A percentile compares a stretch with the other conserved stretches of the same genome.
Evolutionary conservation across 2,797 vertebrate species (phyloP).

Genomic region (Clamator glandarius): DNA sequence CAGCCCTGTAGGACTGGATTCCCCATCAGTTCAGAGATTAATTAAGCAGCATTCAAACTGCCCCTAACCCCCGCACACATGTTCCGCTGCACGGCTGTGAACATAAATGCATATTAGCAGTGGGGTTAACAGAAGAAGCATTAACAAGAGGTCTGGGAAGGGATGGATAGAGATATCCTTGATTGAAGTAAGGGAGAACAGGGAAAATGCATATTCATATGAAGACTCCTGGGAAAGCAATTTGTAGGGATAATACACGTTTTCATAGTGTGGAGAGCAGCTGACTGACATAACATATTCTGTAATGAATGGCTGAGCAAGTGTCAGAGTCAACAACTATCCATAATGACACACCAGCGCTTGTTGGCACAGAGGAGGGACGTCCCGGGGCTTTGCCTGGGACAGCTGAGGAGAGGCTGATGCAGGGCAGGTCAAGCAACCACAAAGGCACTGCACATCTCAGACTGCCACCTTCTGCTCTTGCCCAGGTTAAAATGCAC

Average conservation of each 20-base stretch:
- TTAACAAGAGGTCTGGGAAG: neutral
- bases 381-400: neutral
- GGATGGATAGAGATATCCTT: neutral
- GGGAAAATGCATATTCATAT: slow-evolving; percentile 6
- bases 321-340: neutral
- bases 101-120: neutral
- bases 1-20: neutral
- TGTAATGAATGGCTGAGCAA: neutral
- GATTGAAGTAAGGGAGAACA: neutral
- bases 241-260: neutral
- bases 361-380: no score
- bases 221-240: neutral
- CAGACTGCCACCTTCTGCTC: neutral
- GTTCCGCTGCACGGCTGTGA: neutral
- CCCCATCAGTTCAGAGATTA: neutral
- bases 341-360: neutral
- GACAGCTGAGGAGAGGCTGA: neutral
- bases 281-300: neutral
- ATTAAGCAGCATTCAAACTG: neutral
- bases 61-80: neutral
- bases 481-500: neutral
- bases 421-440: neutral
- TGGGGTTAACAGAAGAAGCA: neutral
- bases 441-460: no score
- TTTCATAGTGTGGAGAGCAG: neutral